These are phyloP conservation scores for Tragelaphus scriptus DNA, from an alignment of 2,113 vertebrate species.

Conservation along the genomic window DNA sequence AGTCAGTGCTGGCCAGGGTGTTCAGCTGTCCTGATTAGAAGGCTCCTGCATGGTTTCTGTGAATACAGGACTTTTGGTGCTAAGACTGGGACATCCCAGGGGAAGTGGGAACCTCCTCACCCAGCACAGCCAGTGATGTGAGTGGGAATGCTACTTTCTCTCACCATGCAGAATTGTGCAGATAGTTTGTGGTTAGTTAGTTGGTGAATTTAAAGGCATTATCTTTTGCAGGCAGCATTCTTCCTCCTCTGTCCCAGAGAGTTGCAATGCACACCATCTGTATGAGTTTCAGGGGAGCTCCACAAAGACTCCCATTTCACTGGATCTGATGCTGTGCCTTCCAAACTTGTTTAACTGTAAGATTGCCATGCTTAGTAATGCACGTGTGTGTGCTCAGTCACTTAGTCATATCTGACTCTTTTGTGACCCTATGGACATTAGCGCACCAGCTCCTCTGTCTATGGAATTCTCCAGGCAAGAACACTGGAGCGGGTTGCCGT, in stretches of 20 bases:
- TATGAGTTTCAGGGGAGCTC: not conserved
- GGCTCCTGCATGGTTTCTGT: not conserved
- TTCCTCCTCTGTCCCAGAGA: not conserved
- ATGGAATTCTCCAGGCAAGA: not conserved
- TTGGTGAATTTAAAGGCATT: not conserved
- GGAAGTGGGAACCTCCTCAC: not conserved
- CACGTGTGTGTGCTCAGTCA: accelerated
- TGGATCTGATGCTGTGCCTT: not conserved
- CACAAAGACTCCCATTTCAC: not conserved
- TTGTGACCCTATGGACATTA: not conserved
- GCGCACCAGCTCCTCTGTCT: not conserved
- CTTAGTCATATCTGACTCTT: not conserved
- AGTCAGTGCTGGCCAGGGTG: not conserved
- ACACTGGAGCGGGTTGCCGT: not conserved
- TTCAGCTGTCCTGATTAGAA: not conserved
- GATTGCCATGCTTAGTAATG: not conserved
- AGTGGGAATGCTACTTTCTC: not conserved
- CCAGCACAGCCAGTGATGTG: no score
- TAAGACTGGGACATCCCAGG: not conserved
- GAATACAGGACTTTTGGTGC: not conserved
- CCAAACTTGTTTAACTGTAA: not conserved
- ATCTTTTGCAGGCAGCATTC: accelerated
- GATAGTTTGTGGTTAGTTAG: not conserved
- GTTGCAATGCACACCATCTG: accelerated
- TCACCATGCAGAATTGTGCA: not conserved